A percentile compares a stretch with the other conserved stretches of the same genome.
These are phyloP conservation scores for Microcebus murinus DNA, from an alignment of 2,113 vertebrate species.

Conservation along the genomic window DNA sequence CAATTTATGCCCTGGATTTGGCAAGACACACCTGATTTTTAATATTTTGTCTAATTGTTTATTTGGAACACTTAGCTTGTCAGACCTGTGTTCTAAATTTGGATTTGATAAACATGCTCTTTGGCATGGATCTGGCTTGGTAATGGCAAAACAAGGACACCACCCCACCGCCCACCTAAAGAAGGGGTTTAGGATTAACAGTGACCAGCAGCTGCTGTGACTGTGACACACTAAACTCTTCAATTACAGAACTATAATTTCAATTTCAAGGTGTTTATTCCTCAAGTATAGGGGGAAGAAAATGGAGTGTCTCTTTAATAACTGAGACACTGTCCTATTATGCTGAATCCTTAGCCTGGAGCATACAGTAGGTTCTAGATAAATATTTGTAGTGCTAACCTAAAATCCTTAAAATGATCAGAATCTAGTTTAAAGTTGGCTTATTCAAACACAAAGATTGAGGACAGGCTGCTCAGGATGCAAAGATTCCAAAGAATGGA, in stretches of 20 bases:
- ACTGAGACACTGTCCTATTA: background rate
- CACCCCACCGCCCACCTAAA: background rate
- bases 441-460: no score
- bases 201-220: background rate
- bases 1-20: background rate
- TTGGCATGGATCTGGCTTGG: background rate
- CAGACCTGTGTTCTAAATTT: background rate
- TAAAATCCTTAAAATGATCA: no score
- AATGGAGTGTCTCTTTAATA: background rate
- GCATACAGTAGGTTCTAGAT: background rate
- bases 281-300: background rate
- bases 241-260: conserved; percentile 16
- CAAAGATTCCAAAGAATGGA: no score
- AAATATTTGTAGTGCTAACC: background rate
- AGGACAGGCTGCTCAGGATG: no score
- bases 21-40: background rate
- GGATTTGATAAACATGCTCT: background rate
- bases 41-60: background rate
- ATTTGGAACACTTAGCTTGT: background rate
- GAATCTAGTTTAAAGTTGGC: no score
- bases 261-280: conserved; percentile 18
- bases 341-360: background rate
- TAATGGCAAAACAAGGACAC: background rate
- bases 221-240: background rate
- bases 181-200: background rate